These are phyloP conservation scores for Eira barbara DNA, from an alignment of 2,113 vertebrate genomes.

Conservation along the genomic window DNA sequence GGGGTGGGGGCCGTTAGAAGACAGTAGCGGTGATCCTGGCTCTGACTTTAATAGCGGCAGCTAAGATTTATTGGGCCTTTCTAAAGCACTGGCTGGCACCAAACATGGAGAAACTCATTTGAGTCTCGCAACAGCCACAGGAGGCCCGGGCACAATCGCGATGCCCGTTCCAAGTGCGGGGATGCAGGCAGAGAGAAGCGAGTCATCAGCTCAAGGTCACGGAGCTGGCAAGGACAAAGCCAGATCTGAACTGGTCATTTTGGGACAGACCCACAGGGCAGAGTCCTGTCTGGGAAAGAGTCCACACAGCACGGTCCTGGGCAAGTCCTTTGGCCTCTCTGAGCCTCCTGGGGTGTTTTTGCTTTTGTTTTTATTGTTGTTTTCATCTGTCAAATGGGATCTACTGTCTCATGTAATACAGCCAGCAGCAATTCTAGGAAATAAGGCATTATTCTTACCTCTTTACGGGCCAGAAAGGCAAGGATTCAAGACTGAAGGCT, in stretches of 20 bases:
- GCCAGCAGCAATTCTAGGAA: background rate
- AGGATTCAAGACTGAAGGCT: background rate
- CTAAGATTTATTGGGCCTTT: background rate
- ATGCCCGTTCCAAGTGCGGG: background rate
- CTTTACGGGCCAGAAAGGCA: background rate
- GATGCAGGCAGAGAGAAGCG: background rate
- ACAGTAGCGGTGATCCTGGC: background rate
- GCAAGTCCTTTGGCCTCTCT: background rate
- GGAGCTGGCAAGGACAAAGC: background rate
- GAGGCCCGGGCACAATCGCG: background rate
- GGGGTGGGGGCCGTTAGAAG: background rate
- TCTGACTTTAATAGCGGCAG: background rate
- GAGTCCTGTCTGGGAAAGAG: background rate
- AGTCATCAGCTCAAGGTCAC: background rate
- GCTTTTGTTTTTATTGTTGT: background rate
- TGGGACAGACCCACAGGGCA: background rate
- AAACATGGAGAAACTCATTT: background rate
- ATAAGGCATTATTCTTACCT: no score
- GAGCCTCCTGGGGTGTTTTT: background rate
- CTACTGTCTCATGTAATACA: background rate
- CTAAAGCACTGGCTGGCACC: background rate
- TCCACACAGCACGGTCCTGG: background rate
- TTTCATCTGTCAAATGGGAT: background rate
- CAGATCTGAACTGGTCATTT: background rate
- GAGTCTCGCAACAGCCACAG: background rate